Evolutionary conservation across 2,888 invertebrate genomes (phyloP).

Genomic region (Hirtodrosophila trivittata): DNA sequence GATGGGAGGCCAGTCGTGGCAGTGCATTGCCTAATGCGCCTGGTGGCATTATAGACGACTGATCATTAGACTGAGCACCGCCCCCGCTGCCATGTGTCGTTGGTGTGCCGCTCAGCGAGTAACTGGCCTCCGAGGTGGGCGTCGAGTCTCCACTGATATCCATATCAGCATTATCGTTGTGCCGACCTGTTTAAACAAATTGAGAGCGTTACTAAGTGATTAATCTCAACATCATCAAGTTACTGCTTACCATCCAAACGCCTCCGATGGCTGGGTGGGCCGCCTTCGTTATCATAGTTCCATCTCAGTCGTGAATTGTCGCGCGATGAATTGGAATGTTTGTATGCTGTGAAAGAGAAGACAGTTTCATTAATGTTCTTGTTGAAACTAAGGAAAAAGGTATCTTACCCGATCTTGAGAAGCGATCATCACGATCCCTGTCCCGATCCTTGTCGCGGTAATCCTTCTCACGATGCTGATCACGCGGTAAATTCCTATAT

Average conservation of each 20-base stretch:
- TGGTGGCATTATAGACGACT: constrained; percentile 82
- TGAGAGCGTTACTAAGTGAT: not conserved
- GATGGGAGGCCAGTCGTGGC: constrained; percentile 85
- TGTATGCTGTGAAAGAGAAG: constrained; percentile 85
- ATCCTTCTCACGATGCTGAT: constrained; percentile 84
- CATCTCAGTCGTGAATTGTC: constrained; percentile 84
- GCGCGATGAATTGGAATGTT: constrained; percentile 90
- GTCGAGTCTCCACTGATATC: constrained; percentile 96
- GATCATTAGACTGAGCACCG: constrained; percentile 46
- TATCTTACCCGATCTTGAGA: constrained; percentile 83
- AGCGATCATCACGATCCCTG: constrained; percentile 83
- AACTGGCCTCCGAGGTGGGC: constrained; percentile 92
- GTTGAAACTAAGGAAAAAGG: not conserved
- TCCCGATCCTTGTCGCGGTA: constrained; percentile 84
- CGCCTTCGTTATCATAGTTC: constrained; percentile 83
- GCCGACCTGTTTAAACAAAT: constrained; percentile 61
- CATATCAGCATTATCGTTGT: constrained; percentile 91
- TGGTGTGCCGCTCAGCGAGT: constrained; percentile 84
- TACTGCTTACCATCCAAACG: constrained; percentile 82
- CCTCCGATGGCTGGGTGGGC: constrained; percentile 82
- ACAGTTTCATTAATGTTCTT: not conserved
- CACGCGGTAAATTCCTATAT: constrained; percentile 81
- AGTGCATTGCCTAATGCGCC: constrained; percentile 83
- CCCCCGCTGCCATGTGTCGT: constrained; percentile 73
- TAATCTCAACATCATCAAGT: not conserved